These are phyloP conservation scores for Suncus etruscus DNA, from an alignment of 2,113 vertebrate genomes.

Conservation along the genomic window DNA sequence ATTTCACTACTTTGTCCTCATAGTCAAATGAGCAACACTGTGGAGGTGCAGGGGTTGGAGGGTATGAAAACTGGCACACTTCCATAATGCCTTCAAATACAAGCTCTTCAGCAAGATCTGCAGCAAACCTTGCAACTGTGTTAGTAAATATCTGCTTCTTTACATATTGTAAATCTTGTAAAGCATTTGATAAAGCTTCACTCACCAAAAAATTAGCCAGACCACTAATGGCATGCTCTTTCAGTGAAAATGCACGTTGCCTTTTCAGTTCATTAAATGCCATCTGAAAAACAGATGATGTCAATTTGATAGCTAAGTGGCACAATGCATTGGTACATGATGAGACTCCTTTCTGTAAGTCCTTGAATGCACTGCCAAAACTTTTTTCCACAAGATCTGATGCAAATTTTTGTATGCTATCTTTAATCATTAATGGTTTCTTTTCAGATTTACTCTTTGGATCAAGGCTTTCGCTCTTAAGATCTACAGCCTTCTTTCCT, in stretches of 20 bases:
- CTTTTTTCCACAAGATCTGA: slow-evolving; percentile 96
- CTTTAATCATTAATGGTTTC: slow-evolving; percentile 91
- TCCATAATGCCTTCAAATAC: slow-evolving; percentile 99
- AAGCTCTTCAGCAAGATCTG: slow-evolving; percentile 96
- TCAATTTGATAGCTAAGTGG: slow-evolving; percentile 94
- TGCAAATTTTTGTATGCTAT: slow-evolving; percentile 96
- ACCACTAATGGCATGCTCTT: slow-evolving; percentile 93
- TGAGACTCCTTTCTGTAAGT: slow-evolving; percentile 96
- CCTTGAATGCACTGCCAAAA: slow-evolving; percentile 95
- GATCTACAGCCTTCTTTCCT: slow-evolving; percentile 75
- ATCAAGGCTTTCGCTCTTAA: slow-evolving; percentile 75
- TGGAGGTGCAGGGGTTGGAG: slow-evolving; percentile 90
- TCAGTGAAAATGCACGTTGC: slow-evolving; percentile 92
- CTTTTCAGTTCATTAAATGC: slow-evolving; percentile 97
- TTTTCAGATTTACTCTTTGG: slow-evolving; percentile 88
- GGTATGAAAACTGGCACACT: slow-evolving; percentile 97
- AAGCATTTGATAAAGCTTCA: slow-evolving; percentile 94
- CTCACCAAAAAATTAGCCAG: slow-evolving; percentile 94
- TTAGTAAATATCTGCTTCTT: slow-evolving; percentile 97
- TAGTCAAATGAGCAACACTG: slow-evolving; percentile 90
- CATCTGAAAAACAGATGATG: slow-evolving; percentile 97
- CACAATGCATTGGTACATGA: slow-evolving; percentile 95
- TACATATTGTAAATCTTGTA: slow-evolving; percentile 93
- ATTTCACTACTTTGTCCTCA: slow-evolving; percentile 93
- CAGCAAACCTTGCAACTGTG: slow-evolving; percentile 93